Percentiles rank a stretch among this genome's conserved stretches.
Conservation (phyloP, 1,140 invertebrate genomes). For the Psilanteris sp. region DNA sequence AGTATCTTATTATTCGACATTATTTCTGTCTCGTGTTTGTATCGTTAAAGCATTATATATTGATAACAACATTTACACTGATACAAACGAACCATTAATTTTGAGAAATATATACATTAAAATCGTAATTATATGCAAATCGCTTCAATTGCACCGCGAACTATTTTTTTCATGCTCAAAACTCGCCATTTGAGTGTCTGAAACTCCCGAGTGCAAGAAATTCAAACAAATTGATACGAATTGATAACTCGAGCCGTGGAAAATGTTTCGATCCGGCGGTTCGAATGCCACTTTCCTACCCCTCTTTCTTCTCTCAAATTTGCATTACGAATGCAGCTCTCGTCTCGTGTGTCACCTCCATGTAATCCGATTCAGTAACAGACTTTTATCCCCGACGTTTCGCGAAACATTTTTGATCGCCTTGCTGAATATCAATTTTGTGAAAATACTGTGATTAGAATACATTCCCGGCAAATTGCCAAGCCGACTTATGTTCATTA, state of each 20-base stretch:
- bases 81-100: too few relatives aligned
- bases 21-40: too few relatives aligned
- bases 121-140: too few relatives aligned
- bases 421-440: constrained; percentile 48
- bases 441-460: constrained; percentile 40
- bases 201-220: background rate
- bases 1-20: too few relatives aligned
- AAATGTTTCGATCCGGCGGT: constrained; percentile 13
- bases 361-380: constrained; percentile 44
- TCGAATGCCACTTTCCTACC: constrained; percentile 16
- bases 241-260: background rate
- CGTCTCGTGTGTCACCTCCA: constrained; percentile 46
- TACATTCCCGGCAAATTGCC: constrained; percentile 15
- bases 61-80: too few relatives aligned
- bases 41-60: too few relatives aligned
- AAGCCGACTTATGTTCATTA: background rate
- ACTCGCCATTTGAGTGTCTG: background rate
- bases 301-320: constrained; percentile 19
- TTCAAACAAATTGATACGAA: background rate
- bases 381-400: constrained; percentile 45
- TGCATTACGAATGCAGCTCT: constrained; percentile 43
- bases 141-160: too few relatives aligned
- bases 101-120: too few relatives aligned
- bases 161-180: background rate
- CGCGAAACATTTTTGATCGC: constrained; percentile 51